Conservation (phyloP, 1,140 invertebrate genomes). For the Hermatobates lingyangjiaoensis region DNA sequence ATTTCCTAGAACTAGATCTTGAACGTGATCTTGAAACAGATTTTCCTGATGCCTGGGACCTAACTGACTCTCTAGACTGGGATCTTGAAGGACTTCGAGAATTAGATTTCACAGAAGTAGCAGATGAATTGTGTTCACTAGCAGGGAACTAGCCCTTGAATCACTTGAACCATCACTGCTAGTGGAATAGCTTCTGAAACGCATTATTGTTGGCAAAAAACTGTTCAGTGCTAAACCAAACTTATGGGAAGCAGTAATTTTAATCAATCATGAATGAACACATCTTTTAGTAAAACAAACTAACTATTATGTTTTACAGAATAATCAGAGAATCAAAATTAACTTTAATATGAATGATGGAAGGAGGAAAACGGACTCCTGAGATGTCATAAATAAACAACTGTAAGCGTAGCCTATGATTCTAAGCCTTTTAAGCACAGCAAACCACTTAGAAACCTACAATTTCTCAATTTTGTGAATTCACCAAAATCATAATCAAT, state of each 20-base stretch:
- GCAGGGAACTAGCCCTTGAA: conserved; percentile 4
- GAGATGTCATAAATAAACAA: no score
- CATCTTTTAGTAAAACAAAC: not conserved
- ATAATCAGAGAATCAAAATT: not conserved
- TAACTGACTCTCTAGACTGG: conserved; percentile 4
- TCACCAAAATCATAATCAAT: no score
- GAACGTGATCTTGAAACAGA: conserved; percentile 11
- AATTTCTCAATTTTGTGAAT: no score
- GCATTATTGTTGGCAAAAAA: no score
- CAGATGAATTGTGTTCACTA: not conserved
- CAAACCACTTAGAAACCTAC: no score
- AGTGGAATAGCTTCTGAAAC: not conserved
- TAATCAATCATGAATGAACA: no score
- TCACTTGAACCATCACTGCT: not conserved
- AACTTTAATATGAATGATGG: not conserved
- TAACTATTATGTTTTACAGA: not conserved
- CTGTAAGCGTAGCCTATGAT: no score
- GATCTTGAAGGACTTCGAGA: conserved; percentile 3
- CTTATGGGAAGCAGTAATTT: no score
- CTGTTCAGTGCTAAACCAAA: no score
- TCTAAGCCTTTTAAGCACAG: no score
- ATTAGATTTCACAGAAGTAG: not conserved
- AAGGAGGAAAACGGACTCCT: no score
- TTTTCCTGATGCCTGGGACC: not conserved
- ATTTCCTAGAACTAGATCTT: conserved; percentile 7